Conservation (phyloP, 2,888 invertebrate species). For the Cheilosia vulpina region DNA sequence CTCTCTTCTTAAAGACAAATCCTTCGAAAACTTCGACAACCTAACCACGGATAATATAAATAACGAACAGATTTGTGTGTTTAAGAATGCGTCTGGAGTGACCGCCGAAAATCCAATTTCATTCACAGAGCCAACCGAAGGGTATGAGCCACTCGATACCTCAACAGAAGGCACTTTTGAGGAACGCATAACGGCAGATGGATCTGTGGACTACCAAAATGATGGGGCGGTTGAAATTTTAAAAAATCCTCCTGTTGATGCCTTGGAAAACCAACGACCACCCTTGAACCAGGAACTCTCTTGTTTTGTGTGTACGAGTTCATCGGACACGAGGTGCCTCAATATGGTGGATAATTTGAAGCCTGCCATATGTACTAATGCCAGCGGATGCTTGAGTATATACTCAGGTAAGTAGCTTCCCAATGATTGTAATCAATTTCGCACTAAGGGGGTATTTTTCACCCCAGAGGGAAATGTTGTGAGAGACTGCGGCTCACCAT, state of each 20-base stretch:
- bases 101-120: neutral
- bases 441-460: neutral
- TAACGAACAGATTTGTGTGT: slow-evolving; percentile 24
- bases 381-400: slow-evolving; percentile 23
- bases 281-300: neutral
- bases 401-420: slow-evolving; percentile 21
- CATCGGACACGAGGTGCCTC: slow-evolving; percentile 22
- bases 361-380: slow-evolving; percentile 18
- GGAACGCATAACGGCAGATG: neutral
- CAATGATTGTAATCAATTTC: no score
- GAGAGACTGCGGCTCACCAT: slow-evolving; percentile 41
- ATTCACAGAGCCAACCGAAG: neutral
- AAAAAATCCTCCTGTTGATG: neutral
- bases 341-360: slow-evolving; percentile 19
- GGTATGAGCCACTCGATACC: neutral
- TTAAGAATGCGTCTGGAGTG: neutral
- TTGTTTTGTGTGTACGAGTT: slow-evolving; percentile 45
- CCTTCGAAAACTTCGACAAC: slow-evolving; percentile 24
- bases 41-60: slow-evolving; percentile 7
- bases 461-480: slow-evolving; percentile 21
- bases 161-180: neutral
- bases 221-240: neutral
- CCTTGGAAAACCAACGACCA: neutral
- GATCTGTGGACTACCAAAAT: neutral
- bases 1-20: neutral